phyloP scores from a whole-genome alignment of 2,113 vertebrate genomes.

The Puffinus mauretanicus region DNA sequence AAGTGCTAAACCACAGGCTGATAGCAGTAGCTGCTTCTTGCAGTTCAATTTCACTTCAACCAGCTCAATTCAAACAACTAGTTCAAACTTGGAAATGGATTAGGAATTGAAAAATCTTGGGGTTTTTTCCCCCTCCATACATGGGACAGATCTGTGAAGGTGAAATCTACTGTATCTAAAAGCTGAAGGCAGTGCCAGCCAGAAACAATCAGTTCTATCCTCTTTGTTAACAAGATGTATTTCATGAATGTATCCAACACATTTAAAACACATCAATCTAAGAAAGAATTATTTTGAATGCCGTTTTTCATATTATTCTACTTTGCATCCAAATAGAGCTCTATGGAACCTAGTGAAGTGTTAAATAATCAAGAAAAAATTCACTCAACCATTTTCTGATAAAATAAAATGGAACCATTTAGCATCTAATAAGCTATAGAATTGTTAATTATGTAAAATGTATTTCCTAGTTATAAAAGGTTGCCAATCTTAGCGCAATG shows the following conservation, averaged over 20 bases:
- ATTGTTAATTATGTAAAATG: neutral
- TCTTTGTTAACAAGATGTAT: neutral
- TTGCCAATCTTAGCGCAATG: neutral
- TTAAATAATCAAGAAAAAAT: neutral
- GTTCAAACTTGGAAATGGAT: neutral
- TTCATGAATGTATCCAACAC: neutral
- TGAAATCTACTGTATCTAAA: neutral
- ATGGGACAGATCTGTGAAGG: neutral
- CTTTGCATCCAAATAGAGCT: neutral
- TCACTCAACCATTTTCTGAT: neutral
- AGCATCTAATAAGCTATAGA: neutral
- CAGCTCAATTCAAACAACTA: neutral
- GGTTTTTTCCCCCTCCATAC: neutral
- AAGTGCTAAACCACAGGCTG: neutral
- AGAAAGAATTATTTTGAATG: neutral
- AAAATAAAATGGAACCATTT: neutral
- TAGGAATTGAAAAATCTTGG: neutral
- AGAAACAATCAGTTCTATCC: neutral
- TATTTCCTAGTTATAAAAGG: neutral
- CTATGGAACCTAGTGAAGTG: neutral
- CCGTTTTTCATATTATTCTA: neutral
- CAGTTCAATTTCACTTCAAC: neutral
- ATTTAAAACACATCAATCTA: neutral
- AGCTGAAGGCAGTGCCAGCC: neutral
- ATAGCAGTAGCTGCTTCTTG: neutral